These are phyloP conservation scores for Orientallactaga sibirica DNA, from an alignment of 2,797 vertebrate species.

Conservation along the genomic window DNA sequence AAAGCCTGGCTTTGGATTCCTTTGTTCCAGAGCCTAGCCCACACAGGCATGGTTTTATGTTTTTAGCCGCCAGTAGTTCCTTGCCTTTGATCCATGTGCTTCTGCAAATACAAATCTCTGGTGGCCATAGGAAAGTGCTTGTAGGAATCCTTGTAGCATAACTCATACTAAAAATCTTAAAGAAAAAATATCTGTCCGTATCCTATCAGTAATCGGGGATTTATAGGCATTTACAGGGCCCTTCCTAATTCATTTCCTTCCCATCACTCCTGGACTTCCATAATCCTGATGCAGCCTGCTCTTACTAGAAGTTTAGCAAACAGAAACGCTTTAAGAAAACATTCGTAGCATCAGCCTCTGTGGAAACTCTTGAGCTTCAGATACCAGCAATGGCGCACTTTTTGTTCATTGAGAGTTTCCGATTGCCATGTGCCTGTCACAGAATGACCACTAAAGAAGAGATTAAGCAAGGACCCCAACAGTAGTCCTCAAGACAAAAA, in stretches of 20 bases:
- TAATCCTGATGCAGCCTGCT: slow-evolving; percentile 1
- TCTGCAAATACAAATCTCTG: slow-evolving; percentile 65
- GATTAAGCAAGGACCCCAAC: slow-evolving; percentile 7
- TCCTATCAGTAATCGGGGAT: slow-evolving; percentile 44
- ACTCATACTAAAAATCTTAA: slow-evolving; percentile 25
- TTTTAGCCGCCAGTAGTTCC: slow-evolving; percentile 49
- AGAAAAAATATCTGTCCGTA: slow-evolving; percentile 51
- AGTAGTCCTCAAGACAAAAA: not conserved
- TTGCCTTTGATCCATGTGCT: slow-evolving; percentile 69
- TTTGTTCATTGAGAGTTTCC: not conserved
- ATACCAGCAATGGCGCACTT: slow-evolving; percentile 1
- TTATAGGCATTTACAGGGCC: slow-evolving; percentile 24
- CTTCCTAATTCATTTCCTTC: slow-evolving; percentile 48
- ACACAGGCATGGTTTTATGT: slow-evolving; percentile 63
- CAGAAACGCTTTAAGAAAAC: slow-evolving; percentile 36
- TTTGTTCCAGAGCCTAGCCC: slow-evolving; percentile 44
- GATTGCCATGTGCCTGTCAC: slow-evolving; percentile 2
- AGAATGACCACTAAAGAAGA: slow-evolving; percentile 6
- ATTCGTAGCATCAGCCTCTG: slow-evolving; percentile 40
- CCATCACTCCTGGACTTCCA: not conserved
- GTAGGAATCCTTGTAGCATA: slow-evolving; percentile 67
- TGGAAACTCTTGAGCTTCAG: slow-evolving; percentile 17
- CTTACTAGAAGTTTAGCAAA: slow-evolving; percentile 52
- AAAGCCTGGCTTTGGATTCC: slow-evolving; percentile 14
- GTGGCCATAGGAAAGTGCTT: slow-evolving; percentile 58